These are phyloP conservation scores for Rhombomys opimus DNA, from an alignment of 2,113 vertebrate genomes.

Conservation along the genomic window DNA sequence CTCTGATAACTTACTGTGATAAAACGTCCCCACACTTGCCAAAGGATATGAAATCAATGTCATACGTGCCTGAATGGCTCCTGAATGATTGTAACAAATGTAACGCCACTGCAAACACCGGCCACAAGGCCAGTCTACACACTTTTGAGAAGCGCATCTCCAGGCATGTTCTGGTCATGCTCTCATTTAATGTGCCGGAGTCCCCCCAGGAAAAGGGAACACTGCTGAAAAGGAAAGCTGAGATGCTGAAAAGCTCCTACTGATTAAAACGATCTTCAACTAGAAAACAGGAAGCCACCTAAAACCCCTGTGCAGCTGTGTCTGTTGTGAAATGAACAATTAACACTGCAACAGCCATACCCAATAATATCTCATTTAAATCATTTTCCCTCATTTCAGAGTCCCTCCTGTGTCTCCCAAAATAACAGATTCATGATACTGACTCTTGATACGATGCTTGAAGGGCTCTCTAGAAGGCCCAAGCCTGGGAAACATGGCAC, in stretches of 20 bases:
- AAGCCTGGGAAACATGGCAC: neutral
- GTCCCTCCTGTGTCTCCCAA: neutral
- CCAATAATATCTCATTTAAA: neutral
- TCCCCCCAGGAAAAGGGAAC: constrained; percentile 43
- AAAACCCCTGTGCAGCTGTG: constrained; percentile 31
- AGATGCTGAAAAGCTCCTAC: constrained; percentile 32
- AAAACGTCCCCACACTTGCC: constrained; percentile 12
- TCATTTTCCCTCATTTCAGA: neutral
- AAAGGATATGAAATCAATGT: constrained; percentile 38
- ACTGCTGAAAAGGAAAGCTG: constrained; percentile 58
- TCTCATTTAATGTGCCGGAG: constrained; percentile 46
- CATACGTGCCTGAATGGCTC: constrained; percentile 42
- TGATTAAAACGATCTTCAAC: constrained; percentile 44
- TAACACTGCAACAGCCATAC: neutral
- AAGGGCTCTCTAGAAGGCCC: neutral
- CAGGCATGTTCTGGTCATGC: constrained; percentile 17
- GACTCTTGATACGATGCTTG: neutral
- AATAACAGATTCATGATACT: neutral
- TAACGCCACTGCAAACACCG: constrained; percentile 27
- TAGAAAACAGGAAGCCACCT: constrained; percentile 60
- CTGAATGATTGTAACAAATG: constrained; percentile 64
- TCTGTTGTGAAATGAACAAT: constrained; percentile 36
- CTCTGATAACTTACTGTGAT: neutral
- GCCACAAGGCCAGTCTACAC: neutral
- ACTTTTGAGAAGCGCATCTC: constrained; percentile 39